Conservation (phyloP, 2,888 invertebrate genomes). For the Eilema depressum region DNA sequence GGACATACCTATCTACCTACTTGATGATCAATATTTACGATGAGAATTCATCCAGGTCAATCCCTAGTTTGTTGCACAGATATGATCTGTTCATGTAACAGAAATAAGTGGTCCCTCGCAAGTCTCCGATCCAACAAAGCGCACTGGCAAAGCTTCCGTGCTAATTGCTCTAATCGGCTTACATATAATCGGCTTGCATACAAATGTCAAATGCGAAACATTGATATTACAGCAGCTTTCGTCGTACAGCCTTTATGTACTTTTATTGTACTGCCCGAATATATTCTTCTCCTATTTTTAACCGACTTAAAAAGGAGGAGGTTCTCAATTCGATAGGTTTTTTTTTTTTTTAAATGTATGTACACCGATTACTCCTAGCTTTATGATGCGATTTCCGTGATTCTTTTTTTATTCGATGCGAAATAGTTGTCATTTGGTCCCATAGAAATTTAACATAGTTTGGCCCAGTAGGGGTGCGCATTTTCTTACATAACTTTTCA, state of each 20-base stretch:
- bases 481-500: no score
- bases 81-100: neutral
- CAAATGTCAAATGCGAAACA: neutral
- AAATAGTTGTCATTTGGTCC: no score
- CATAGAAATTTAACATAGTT: no score
- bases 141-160: neutral
- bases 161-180: neutral
- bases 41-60: neutral
- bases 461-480: no score
- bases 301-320: no score
- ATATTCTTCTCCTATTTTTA: no score
- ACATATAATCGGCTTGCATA: neutral
- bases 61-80: neutral
- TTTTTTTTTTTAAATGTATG: no score
- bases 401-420: no score
- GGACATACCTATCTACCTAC: no score
- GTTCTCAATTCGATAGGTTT: no score
- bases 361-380: no score
- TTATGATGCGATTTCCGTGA: no score
- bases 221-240: neutral
- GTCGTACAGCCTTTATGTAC: neutral
- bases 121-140: neutral
- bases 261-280: neutral
- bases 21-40: neutral
- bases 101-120: neutral